Evolutionary conservation across 2,113 vertebrate genomes (phyloP).

Genomic region (Solenodon paradoxus): DNA sequence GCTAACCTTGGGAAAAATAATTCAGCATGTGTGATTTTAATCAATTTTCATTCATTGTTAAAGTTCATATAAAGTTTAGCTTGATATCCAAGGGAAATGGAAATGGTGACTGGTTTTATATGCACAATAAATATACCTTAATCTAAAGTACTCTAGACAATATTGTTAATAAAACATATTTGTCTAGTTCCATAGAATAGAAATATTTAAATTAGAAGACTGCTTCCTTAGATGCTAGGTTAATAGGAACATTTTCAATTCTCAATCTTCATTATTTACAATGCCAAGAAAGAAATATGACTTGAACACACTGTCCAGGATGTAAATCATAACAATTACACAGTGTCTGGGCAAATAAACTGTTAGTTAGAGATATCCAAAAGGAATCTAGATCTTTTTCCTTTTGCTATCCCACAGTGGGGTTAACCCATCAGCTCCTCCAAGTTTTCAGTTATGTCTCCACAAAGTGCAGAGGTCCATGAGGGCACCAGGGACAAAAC

Average conservation of each 20-base stretch:
- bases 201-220: conserved; percentile 56
- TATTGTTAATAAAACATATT: conserved; percentile 58
- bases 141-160: conserved; percentile 45
- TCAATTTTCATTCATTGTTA: conserved; percentile 72
- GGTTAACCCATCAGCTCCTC: not conserved
- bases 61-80: conserved; percentile 67
- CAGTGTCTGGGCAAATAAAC: not conserved
- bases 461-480: not conserved
- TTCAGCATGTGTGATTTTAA: conserved; percentile 60
- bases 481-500: not conserved
- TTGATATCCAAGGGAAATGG: conserved; percentile 33
- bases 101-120: conserved; percentile 45
- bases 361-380: not conserved
- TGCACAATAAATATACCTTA: conserved; percentile 49
- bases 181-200: conserved; percentile 41
- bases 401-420: not conserved
- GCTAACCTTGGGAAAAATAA: conserved; percentile 47
- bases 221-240: conserved; percentile 26
- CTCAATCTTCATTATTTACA: conserved; percentile 47
- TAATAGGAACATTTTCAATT: conserved; percentile 53
- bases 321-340: not conserved
- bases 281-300: conserved; percentile 37
- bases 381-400: not conserved
- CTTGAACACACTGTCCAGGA: not conserved
- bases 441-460: not conserved